Evolutionary conservation across 2,797 vertebrate genomes (phyloP).

Genomic region (Diceros bicornis): DNA sequence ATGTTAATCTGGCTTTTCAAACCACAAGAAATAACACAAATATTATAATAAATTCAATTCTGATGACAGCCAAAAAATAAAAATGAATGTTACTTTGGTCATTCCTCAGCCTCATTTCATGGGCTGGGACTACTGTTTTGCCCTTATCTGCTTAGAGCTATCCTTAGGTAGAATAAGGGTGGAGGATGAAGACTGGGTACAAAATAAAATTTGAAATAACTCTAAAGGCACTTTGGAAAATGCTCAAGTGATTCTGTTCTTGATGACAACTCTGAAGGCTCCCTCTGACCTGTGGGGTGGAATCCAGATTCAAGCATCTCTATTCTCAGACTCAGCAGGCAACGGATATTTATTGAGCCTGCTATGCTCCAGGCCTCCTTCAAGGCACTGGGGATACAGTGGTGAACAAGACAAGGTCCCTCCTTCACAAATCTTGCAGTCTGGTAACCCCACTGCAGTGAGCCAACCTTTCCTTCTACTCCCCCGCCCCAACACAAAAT

Average conservation of each 20-base stretch:
- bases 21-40: not conserved
- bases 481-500: not conserved
- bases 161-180: not conserved
- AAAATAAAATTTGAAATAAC: conserved; percentile 12
- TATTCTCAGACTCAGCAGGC: conserved; percentile 4
- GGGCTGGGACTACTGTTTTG: not conserved
- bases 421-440: not conserved
- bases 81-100: not conserved
- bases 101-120: conserved; percentile 35
- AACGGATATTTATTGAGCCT: not conserved
- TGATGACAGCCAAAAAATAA: conserved; percentile 35
- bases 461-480: not conserved
- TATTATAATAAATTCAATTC: not conserved
- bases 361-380: not conserved
- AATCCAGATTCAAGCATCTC: conserved; percentile 27
- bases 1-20: conserved; percentile 35
- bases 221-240: conserved; percentile 10
- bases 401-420: not conserved
- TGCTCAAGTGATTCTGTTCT: conserved; percentile 4
- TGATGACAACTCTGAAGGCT: conserved; percentile 1
- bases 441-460: not conserved
- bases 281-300: not conserved
- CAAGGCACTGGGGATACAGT: not conserved
- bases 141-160: not conserved
- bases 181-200: not conserved